These are phyloP conservation scores for Falcunculus frontatus DNA, from an alignment of 2,113 vertebrate species.

Conservation along the genomic window DNA sequence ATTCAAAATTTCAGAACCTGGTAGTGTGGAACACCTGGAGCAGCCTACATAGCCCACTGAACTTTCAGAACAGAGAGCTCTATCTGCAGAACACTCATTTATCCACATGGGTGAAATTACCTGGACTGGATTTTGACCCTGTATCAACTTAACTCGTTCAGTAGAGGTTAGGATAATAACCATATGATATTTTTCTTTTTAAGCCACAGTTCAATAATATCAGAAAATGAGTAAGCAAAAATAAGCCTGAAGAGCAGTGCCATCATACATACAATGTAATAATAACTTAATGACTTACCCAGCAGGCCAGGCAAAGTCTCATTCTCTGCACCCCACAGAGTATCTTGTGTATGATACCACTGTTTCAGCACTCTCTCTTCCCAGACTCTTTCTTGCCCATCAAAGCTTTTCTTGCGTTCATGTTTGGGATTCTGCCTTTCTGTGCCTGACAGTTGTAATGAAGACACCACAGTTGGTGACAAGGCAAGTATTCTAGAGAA, in stretches of 20 bases:
- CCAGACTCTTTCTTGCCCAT: neutral
- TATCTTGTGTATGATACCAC: neutral
- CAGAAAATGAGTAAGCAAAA: neutral
- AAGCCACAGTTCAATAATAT: neutral
- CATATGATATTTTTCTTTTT: neutral
- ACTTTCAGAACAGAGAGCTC: neutral
- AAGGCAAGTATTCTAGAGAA: neutral
- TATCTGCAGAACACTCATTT: neutral
- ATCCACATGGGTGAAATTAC: neutral
- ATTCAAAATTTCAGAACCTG: neutral
- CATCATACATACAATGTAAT: neutral
- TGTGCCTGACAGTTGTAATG: neutral
- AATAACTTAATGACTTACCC: neutral
- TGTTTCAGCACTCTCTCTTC: neutral
- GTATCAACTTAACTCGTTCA: neutral
- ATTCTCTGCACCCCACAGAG: neutral
- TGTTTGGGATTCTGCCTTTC: neutral
- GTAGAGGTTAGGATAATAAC: neutral
- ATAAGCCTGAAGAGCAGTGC: neutral
- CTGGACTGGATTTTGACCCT: neutral
- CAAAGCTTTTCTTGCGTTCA: neutral
- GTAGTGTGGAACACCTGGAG: neutral
- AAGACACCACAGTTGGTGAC: neutral
- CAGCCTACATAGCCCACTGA: neutral
- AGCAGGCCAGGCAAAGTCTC: neutral